A percentile compares a stretch with the other conserved stretches of the same genome.
Conservation (phyloP, 2,888 invertebrate species). For the Rotaria macrura region DNA sequence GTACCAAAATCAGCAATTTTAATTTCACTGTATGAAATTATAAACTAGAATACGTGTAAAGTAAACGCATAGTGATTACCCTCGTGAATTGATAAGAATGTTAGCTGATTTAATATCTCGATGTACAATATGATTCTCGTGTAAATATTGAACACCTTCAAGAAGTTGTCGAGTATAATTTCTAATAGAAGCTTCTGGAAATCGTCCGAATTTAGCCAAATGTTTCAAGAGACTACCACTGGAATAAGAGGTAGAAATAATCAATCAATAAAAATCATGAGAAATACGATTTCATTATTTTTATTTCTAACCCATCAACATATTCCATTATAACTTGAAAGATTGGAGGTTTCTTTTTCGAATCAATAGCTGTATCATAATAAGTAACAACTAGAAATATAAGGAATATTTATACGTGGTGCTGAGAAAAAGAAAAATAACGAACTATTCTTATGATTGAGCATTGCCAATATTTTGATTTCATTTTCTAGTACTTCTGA, state of each 20-base stretch:
- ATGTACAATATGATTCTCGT: slow-evolving; percentile 14
- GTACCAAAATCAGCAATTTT: slow-evolving; percentile 23
- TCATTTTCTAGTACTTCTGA: neutral
- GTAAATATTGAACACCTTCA: neutral
- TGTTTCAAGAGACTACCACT: neutral
- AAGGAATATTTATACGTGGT: neutral
- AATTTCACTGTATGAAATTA: neutral
- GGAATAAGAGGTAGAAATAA: neutral
- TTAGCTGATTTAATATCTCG: slow-evolving; percentile 16
- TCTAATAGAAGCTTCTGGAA: neutral
- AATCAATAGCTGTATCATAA: neutral
- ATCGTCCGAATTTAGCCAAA: neutral
- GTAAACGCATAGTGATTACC: neutral
- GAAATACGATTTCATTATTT: no score
- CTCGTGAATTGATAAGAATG: neutral
- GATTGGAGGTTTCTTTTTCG: neutral
- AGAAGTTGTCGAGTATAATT: slow-evolving; percentile 8
- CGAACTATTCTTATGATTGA: slow-evolving; percentile 1
- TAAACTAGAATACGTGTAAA: neutral
- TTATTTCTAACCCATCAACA: neutral
- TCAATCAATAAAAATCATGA: no score
- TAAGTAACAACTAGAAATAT: neutral
- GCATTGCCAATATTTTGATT: slow-evolving; percentile 1
- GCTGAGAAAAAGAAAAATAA: neutral
- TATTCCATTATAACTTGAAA: slow-evolving; percentile 24